phyloP scores from a whole-genome alignment of 2,797 vertebrate species.

The Hyperoplus lanceolatus region DNA sequence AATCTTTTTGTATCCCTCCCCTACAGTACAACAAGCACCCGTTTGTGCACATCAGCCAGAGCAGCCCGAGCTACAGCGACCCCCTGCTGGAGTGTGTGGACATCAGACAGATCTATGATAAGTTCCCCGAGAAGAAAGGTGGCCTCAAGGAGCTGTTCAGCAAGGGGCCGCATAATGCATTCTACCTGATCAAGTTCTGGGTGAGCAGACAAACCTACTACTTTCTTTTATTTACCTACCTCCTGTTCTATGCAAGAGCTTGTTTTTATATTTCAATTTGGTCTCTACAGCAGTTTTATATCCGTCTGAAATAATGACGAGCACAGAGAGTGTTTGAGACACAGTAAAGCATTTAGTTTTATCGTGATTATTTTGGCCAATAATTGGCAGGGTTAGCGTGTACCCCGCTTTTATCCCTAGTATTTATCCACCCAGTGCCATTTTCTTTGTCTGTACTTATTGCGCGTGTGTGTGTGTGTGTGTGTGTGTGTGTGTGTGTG shows the following conservation, averaged over 20 bases:
- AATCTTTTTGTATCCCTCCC: not conserved
- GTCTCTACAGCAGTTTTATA: not conserved
- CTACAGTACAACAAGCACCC: conserved; percentile 97
- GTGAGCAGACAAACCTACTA: conserved; percentile 82
- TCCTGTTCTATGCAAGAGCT: not conserved
- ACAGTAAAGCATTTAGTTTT: not conserved
- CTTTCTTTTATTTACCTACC: too few relatives aligned
- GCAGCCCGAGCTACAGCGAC: conserved; percentile 94
- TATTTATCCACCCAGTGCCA: conserved; percentile 47
- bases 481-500: too few relatives aligned
- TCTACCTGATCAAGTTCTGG: conserved; percentile 99
- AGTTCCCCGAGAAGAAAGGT: conserved; percentile 99
- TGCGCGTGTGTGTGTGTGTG: too few relatives aligned
- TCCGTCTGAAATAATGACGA: not conserved
- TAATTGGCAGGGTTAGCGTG: not conserved
- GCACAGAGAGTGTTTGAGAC: not conserved
- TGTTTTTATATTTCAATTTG: not conserved
- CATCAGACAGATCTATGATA: conserved; percentile 98
- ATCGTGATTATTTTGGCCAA: not conserved
- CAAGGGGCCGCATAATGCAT: conserved; percentile 95
- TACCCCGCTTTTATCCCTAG: not conserved
- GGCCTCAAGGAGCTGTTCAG: conserved; percentile 97
- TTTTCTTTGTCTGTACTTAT: conserved; percentile 41
- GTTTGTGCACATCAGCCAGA: conserved; percentile 97
- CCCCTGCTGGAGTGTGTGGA: conserved; percentile 96